Evolutionary conservation across 2,113 vertebrate species (phyloP), one percentile per base, ranked within the genome.

Genomic region (Excalfactoria chinensis): DNA sequence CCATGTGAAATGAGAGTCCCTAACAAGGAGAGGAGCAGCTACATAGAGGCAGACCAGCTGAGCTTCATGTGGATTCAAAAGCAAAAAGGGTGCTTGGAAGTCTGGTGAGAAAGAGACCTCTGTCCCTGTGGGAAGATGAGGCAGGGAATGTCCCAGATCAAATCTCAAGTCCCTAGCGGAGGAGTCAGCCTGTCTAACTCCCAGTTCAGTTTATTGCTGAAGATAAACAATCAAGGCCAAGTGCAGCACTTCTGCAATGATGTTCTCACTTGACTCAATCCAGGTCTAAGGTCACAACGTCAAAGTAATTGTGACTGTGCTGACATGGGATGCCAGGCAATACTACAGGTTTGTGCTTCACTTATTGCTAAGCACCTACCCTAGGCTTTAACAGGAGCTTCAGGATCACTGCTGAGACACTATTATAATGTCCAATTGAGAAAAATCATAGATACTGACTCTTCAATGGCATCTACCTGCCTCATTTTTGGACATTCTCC

Each of bases 241-340:
- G 37, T 13, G 9, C 26, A 58, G 28, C 0, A 0, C 21, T 58
- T 71, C 35, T 23, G 28, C 34, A 5, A 8, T 9, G 18, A 7
- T 84, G 82, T 70, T 74, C 64, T 68, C 6, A 3, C n/a, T 35
- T 6, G 5, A 5, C n/a, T n/a, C 9, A 7, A 19, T 81, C 32
- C 13, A 43, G n/a, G 46, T 23, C 20, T 30, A 49, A 88, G 28
- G 32, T 13, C 22, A 35, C 46, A 48, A 51, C 3, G 3, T 51
- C n/a, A 34, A 49, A 70, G 46, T n/a, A 32, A 32, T 8, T 63
- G 34, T 10, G 18, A 28, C 34, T 35, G 18, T 34, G n/a, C 34
- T 70, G 34, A 51, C 12, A 28, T 20, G 34, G 26, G 18, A 30
- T 46, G 18, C n/a, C 25, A 51, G 46, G 18, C 49, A 70, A 34